Evolutionary conservation across 2,888 invertebrate genomes (phyloP), one percentile per base, ranked within the genome.

Genomic region (Erynnis tages): DNA sequence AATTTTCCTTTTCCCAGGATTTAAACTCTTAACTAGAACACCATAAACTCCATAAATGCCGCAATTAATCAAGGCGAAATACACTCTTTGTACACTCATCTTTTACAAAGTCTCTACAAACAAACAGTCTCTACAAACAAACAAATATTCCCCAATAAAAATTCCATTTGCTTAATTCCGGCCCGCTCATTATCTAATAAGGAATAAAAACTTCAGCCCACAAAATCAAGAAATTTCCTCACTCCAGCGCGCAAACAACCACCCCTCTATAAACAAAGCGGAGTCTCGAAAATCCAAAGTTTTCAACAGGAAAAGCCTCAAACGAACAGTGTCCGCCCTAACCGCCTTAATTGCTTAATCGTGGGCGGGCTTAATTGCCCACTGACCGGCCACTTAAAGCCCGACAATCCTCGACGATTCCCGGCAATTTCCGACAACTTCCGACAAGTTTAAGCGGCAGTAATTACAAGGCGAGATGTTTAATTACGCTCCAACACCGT

Each of bases 401-500:
- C 75, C 73, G 75, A 75, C 73, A 72, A 75, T 71, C 70, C 67
- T 76, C 76, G 78, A 71, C 70, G 73, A 76, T 63, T 71, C 67
- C 76, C 76, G 78, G 71, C 70, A 73, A 76, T 63, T 71, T 75
- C 74, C 78, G 73, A 72, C 73, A 75, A 76, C 71, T 78, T 65
- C 67, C 66, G 65, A 66, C 67, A 65, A 67, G 56, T 67, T 79
- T 76, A 74, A 81, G 66, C 66, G 67, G 64, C 69, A 64, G 79
- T 88, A 88, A 89, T 89, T 87, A 89, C 85, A 87, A 81, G 86
- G 82, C 82, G 83, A 79, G 80, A 83, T 87, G 86, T 79, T 86
- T 89, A 89, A 89, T 89, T 89, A 87, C 75, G 79, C 72, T 67
- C 70, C 70, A 76, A 67, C 73, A 77, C 68, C 69, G 57, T 63